Evolutionary conservation across 2,113 vertebrate genomes (phyloP).

Genomic region (Brachirus orientalis): DNA sequence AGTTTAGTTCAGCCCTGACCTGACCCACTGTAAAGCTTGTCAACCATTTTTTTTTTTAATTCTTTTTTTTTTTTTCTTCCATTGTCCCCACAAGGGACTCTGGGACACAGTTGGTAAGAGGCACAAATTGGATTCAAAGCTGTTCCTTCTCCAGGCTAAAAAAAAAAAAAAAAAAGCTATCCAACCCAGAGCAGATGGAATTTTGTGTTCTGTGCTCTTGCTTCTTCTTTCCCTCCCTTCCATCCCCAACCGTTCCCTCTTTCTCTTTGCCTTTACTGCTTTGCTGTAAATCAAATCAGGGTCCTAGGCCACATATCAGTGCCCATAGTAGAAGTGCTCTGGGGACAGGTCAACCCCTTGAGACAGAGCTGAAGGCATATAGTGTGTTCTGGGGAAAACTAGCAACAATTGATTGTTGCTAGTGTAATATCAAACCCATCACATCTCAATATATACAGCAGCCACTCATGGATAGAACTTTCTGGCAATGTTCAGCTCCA

Average conservation of each 20-base stretch:
- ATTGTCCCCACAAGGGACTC: slow-evolving; percentile 70
- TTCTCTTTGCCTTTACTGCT: slow-evolving; percentile 42
- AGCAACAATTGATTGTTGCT: slow-evolving; percentile 10
- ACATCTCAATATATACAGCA: background rate
- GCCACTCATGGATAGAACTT: background rate
- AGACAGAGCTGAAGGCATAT: slow-evolving; percentile 45
- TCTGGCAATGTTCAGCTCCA: background rate
- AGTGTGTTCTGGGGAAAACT: background rate
- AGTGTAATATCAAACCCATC: slow-evolving; percentile 13
- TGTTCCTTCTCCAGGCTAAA: slow-evolving; percentile 79
- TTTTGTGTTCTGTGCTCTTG: slow-evolving; percentile 71
- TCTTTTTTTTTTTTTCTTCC: background rate
- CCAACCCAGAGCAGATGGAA: slow-evolving; percentile 84
- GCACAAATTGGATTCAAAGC: slow-evolving; percentile 81
- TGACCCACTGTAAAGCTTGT: slow-evolving; percentile 55
- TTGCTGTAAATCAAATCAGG: slow-evolving; percentile 60
- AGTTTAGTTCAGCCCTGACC: slow-evolving; percentile 46
- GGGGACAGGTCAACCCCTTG: slow-evolving; percentile 53
- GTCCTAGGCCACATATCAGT: slow-evolving; percentile 60
- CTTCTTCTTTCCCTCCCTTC: slow-evolving; percentile 45
- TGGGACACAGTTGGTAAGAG: slow-evolving; percentile 80
- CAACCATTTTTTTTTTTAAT: slow-evolving; percentile 62
- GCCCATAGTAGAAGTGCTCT: slow-evolving; percentile 56
- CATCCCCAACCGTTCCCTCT: slow-evolving; percentile 40
- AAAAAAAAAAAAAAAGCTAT: slow-evolving; percentile 77